A percentile compares a stretch with the other conserved stretches of the same genome.
phyloP scores from a whole-genome alignment of 1,140 invertebrate genomes.

The Drosophila arawakana region DNA sequence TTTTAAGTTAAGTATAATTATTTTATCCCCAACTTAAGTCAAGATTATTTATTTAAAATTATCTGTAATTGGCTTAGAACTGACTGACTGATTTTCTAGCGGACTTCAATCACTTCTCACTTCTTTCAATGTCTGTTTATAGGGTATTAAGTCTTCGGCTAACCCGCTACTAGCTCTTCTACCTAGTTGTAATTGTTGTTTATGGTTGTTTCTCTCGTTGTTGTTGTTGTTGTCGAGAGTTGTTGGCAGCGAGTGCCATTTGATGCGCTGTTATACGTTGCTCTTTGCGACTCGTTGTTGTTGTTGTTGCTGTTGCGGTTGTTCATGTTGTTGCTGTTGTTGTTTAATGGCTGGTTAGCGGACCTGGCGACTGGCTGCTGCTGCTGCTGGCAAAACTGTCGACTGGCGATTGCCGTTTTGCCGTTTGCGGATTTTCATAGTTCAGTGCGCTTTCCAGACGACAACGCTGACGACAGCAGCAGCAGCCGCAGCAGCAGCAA shows the following conservation, averaged over 20 bases:
- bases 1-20: too few species aligned
- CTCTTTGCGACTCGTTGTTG: constrained; percentile 34
- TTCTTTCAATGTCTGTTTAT: background rate
- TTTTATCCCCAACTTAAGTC: too few species aligned
- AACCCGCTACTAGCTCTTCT: background rate
- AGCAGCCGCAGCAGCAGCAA: constrained; percentile 37
- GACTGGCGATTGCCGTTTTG: constrained; percentile 48
- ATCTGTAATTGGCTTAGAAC: too few species aligned
- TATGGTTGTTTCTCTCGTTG: constrained; percentile 25
- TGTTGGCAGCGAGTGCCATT: constrained; percentile 69
- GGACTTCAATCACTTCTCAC: too few species aligned
- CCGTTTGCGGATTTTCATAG: constrained; percentile 71
- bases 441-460: constrained; percentile 82
- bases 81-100: too few species aligned
- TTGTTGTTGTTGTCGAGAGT: constrained; percentile 33
- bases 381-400: constrained; percentile 42
- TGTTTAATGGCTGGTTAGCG: constrained; percentile 54
- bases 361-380: constrained; percentile 45
- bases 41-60: too few species aligned
- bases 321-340: constrained; percentile 56
- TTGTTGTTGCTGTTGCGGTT: constrained; percentile 42
- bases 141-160: background rate
- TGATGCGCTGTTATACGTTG: constrained; percentile 60
- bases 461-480: constrained; percentile 72
- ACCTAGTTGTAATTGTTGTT: constrained; percentile 21